Base-by-base conservation (phyloP, 2,113 vertebrate genomes). In the Microcebus ravelobensis region DNA sequence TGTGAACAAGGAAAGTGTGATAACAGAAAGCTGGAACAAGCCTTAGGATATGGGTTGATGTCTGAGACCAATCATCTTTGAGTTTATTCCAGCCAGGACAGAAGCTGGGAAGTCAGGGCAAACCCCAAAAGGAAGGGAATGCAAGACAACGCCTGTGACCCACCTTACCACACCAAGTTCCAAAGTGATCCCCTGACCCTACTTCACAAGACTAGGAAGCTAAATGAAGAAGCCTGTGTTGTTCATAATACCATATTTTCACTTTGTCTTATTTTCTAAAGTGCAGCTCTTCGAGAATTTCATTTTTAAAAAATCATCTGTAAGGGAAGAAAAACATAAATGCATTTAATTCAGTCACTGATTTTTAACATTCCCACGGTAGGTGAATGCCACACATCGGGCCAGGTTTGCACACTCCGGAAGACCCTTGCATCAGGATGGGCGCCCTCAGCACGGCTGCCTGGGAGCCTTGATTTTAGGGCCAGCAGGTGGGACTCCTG, bases 301-400 rank as follows among this genome's bases (percentile, higher is more conserved):
- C 84, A 31, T 45, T 92, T 95, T 52, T 39, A 48, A 93, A 79
- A 67, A 55, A n/a, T 71, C 17, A 94, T 11, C 95, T 97, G 87
- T 88, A 91, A 95, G 3, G 59, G 52, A 50, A 77, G n/a, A 59
- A 95, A 80, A 52, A 36, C 36, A 74, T 27, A 63, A 84, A 74
- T 59, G 2, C 2, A 57, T 93, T 95, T 93, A 81, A 96, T 83
- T 77, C 59, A 82, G 94, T 79, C 59, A 29, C 45, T 67, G 31
- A 61, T 67, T 61, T 90, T 67, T 73, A 81, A 84, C 31, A 85
- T 36, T 36, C 74, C 70, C 15, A 42, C 0, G 21, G 25, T 57
- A 81, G 74, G 45, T 36, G 17, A 86, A 42, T 27, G 81, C 17
- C 31, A 48, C 79, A 83, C 88, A 57, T 80, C 73, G 50, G 50